Evolutionary conservation across 2,113 vertebrate species (phyloP).

Genomic region (Bubo scandiacus): DNA sequence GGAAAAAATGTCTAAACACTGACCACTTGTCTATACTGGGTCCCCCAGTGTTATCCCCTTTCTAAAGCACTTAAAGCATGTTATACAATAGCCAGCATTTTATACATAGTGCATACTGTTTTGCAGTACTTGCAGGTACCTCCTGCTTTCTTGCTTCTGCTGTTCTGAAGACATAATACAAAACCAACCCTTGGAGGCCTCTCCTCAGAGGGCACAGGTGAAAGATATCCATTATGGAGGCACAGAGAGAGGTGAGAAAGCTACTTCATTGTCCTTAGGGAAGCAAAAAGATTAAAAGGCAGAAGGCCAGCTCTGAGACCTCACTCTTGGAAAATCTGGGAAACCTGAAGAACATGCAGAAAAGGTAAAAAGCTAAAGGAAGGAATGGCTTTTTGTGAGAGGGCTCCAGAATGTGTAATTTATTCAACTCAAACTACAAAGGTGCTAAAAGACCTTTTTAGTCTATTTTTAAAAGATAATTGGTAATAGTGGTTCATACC

Average conservation of each 20-base stretch:
- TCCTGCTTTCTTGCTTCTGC: not conserved
- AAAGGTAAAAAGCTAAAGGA: not conserved
- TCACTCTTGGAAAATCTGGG: not conserved
- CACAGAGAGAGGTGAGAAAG: not conserved
- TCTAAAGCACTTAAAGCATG: not conserved
- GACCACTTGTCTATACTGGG: not conserved
- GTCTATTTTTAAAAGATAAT: not conserved
- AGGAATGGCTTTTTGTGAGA: not conserved
- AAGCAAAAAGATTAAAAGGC: not conserved
- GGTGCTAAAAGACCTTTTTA: not conserved
- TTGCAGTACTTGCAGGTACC: not conserved
- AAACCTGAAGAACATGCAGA: not conserved
- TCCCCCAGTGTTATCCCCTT: not conserved
- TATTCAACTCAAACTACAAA: not conserved
- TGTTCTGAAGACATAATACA: not conserved
- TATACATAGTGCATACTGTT: not conserved
- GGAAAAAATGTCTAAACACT: not conserved
- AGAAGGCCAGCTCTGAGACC: not conserved
- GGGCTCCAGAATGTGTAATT: not conserved
- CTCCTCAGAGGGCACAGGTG: not conserved
- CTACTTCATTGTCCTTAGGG: not conserved
- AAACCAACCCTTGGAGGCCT: not conserved
- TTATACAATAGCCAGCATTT: not conserved
- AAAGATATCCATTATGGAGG: not conserved
- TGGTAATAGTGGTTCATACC: not conserved